Evolutionary conservation across 2,113 vertebrate species (phyloP), one percentile per base, ranked within the genome.

Genomic region (Brevimyrus niger): DNA sequence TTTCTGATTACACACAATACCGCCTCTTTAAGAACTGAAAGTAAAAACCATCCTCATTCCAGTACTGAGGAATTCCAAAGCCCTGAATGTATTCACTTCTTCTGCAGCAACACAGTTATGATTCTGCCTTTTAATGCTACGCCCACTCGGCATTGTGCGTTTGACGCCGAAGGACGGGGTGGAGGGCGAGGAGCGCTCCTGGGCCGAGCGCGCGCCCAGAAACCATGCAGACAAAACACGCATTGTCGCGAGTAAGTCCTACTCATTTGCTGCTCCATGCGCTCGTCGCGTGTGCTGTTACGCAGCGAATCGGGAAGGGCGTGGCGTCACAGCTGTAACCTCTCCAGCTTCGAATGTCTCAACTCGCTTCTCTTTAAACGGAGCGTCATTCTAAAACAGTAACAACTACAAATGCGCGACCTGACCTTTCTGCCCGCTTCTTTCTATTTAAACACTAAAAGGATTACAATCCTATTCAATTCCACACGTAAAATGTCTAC

Each of bases 101-200:
- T 48, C 44, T 0, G 13, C 46, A n/a, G 21, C 83, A 50, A 19
- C 55, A 61, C 87, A 65, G n/a, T 88, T 69, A 31, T 47, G 55
- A 47, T 88, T 80, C n/a, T 80, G 55, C n/a, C 44, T 48, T 69
- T 88, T 73, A 88, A 69, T 48, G 61, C 42, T 5, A 88, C 87
- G 23, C 87, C 87, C 58, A 88, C 87, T 69, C 42, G 4, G 3
- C 53, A 87, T 69, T 73, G 55, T 88, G 61, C 15, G 42, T 88
- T 69, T 48, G 58, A 73, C 4, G 61, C 87, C 58, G 2, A 73
- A 69, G 58, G 65, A 35, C 19, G 46, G 50, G 85, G 35, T 11
- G 9, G 19, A 48, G 1, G n/a, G 42, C 4, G 58, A 61, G 61
- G 42, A 15, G 47, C 58, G 42, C 42, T 47, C 21, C 53, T 5